Evolutionary conservation across 2,888 invertebrate genomes (phyloP).

Genomic region (Colostygia pectinataria): DNA sequence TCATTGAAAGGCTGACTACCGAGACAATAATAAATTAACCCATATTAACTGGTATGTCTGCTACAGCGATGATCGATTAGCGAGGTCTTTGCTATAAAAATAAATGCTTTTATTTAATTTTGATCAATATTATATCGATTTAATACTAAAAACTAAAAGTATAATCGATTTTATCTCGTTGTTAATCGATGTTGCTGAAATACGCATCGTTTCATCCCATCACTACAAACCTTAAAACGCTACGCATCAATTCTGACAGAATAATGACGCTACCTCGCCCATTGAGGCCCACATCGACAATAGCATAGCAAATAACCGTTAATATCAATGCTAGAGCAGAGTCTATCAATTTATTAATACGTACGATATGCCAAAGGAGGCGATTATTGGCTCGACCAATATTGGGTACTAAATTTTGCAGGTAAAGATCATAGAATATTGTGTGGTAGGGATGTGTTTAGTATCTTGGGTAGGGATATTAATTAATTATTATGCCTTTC

Average conservation of each 20-base stretch:
- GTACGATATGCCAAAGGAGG: conserved; percentile 51
- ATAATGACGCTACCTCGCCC: conserved; percentile 75
- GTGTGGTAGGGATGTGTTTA: not conserved
- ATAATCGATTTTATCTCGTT: not conserved
- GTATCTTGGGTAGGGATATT: not conserved
- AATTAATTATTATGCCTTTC: conserved; percentile 13
- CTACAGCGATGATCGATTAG: too few relatives aligned
- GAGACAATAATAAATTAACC: too few relatives aligned
- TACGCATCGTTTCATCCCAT: conserved; percentile 31
- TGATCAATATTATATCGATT: too few relatives aligned
- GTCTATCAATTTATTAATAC: too few relatives aligned
- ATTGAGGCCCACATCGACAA: conserved; percentile 74
- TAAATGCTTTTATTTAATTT: too few relatives aligned
- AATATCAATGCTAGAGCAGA: conserved; percentile 60
- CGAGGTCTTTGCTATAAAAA: too few relatives aligned
- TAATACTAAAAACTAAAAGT: too few relatives aligned
- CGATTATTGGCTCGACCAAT: conserved; percentile 29
- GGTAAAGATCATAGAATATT: conserved; percentile 28
- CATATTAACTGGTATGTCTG: too few relatives aligned
- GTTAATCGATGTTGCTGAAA: conserved; percentile 35
- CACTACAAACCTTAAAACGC: conserved; percentile 51
- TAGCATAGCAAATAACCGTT: conserved; percentile 76
- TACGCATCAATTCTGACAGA: conserved; percentile 57
- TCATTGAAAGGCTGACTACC: too few relatives aligned
- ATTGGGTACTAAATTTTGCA: conserved; percentile 27